Percentiles rank a stretch among this genome's conserved stretches.
Evolutionary conservation across 92 coral and sea anemone genomes (phyloP).

Genomic region (Isaurus tuberculatus): DNA sequence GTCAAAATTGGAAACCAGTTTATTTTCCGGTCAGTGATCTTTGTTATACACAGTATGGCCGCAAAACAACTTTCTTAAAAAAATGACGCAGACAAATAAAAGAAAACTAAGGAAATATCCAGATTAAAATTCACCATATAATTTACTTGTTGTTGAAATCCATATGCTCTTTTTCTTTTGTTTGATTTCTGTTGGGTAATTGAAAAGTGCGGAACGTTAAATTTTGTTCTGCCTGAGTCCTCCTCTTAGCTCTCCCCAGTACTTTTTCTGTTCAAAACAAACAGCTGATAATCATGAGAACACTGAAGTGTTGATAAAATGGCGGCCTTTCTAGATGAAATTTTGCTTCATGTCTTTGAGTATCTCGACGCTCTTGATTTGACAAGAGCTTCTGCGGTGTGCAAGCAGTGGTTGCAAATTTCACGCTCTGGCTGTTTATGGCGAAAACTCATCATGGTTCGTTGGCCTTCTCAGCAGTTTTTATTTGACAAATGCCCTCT

Average conservation of each 20-base stretch:
- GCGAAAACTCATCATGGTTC: conserved; percentile 78
- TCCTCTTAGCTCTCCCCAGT: conserved; percentile 15
- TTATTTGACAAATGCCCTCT: conserved; percentile 78
- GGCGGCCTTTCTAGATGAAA: conserved; percentile 88
- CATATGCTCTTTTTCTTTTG: neutral
- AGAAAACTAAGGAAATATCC: neutral
- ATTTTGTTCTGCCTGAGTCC: conserved; percentile 1
- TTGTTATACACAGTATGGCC: neutral
- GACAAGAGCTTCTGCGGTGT: conserved; percentile 71
- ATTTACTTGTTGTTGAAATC: neutral
- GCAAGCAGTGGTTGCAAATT: conserved; percentile 84
- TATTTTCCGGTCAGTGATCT: conserved; percentile 39
- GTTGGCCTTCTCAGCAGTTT: conserved; percentile 94
- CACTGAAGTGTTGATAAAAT: conserved; percentile 11
- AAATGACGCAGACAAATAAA: neutral
- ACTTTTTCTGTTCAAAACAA: conserved; percentile 33
- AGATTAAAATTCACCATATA: neutral
- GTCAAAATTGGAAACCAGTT: neutral
- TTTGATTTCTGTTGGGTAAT: neutral
- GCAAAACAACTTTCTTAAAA: neutral
- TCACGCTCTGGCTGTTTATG: conserved; percentile 80
- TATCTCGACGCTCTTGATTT: conserved; percentile 79
- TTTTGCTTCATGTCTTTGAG: conserved; percentile 87
- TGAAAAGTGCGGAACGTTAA: neutral
- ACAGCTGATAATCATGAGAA: neutral